Evolutionary conservation across 2,888 invertebrate genomes (phyloP).

Genomic region (Latheticus oryzae): DNA sequence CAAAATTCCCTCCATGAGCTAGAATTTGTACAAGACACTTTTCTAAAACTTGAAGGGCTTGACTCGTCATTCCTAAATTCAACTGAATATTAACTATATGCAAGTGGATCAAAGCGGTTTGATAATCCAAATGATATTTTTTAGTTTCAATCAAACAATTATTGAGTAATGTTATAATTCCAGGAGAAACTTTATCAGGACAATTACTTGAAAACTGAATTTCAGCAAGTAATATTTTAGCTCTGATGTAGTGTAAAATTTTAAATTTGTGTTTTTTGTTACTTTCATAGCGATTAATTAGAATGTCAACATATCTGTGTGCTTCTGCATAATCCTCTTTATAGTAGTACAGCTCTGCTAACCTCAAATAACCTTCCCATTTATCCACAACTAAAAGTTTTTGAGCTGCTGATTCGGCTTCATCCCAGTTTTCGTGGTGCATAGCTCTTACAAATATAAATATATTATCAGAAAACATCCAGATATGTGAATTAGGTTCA

Average conservation of each 20-base stretch:
- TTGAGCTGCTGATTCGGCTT: slow-evolving; percentile 76
- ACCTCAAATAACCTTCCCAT: slow-evolving; percentile 73
- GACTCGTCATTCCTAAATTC: slow-evolving; percentile 79
- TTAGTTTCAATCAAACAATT: slow-evolving; percentile 81
- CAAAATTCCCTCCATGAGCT: slow-evolving; percentile 84
- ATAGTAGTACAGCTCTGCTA: slow-evolving; percentile 70
- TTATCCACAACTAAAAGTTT: slow-evolving; percentile 76
- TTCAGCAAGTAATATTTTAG: slow-evolving; percentile 77
- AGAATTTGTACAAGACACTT: slow-evolving; percentile 70
- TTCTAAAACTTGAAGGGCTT: slow-evolving; percentile 78
- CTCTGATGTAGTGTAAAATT: slow-evolving; percentile 71
- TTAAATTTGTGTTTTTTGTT: slow-evolving; percentile 69
- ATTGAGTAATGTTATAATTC: slow-evolving; percentile 72
- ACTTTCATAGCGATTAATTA: slow-evolving; percentile 69
- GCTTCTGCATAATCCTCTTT: slow-evolving; percentile 67
- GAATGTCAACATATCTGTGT: slow-evolving; percentile 65
- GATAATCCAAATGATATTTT: slow-evolving; percentile 81
- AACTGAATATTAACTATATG: slow-evolving; percentile 84
- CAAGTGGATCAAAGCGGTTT: slow-evolving; percentile 79
- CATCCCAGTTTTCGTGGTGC: slow-evolving; percentile 74
- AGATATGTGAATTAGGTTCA: slow-evolving; percentile 71
- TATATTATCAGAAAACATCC: slow-evolving; percentile 76
- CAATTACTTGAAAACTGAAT: slow-evolving; percentile 69
- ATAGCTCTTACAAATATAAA: slow-evolving; percentile 62
- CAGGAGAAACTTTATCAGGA: slow-evolving; percentile 69